Evolutionary conservation across 1,140 invertebrate species (phyloP).

Genomic region (Drosophila arawakana): DNA sequence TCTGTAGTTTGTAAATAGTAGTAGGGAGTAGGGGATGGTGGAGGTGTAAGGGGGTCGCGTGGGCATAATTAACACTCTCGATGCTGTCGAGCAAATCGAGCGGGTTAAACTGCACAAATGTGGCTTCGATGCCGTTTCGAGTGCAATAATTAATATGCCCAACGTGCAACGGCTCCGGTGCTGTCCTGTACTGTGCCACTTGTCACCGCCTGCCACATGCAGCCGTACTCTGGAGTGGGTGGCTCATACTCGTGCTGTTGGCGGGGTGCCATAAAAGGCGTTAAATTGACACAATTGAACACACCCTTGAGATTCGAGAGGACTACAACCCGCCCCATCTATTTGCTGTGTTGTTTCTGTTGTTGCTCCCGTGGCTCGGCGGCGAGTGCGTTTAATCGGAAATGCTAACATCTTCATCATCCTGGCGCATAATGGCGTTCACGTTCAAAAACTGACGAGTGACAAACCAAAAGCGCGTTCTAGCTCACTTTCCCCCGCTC

Average conservation of each 20-base stretch:
- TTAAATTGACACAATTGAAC: conserved; percentile 84
- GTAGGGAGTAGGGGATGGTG: neutral
- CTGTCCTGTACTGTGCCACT: neutral
- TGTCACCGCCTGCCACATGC: neutral
- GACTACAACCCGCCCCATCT: conserved; percentile 30
- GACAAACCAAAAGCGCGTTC: conserved; percentile 40
- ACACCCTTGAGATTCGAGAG: conserved; percentile 76
- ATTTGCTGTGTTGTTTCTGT: conserved; percentile 49
- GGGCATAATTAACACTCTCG: conserved; percentile 75
- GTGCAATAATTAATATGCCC: conserved; percentile 79
- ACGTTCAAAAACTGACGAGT: conserved; percentile 54
- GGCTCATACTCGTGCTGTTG: conserved; percentile 21
- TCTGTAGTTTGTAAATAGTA: conserved; percentile 58
- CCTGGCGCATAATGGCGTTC: conserved; percentile 40
- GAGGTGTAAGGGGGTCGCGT: conserved; percentile 3
- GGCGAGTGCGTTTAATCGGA: conserved; percentile 71
- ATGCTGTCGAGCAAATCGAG: conserved; percentile 56
- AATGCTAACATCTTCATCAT: conserved; percentile 78
- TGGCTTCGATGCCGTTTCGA: conserved; percentile 21
- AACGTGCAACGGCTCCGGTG: conserved; percentile 52
- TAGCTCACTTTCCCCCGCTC: neutral
- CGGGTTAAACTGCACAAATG: conserved; percentile 59
- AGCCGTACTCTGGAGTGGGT: conserved; percentile 2
- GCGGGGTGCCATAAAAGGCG: conserved; percentile 74
- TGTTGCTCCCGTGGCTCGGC: conserved; percentile 3